These are phyloP conservation scores for Recurvirostra avosetta DNA, from an alignment of 2,113 vertebrate species.

Conservation along the genomic window DNA sequence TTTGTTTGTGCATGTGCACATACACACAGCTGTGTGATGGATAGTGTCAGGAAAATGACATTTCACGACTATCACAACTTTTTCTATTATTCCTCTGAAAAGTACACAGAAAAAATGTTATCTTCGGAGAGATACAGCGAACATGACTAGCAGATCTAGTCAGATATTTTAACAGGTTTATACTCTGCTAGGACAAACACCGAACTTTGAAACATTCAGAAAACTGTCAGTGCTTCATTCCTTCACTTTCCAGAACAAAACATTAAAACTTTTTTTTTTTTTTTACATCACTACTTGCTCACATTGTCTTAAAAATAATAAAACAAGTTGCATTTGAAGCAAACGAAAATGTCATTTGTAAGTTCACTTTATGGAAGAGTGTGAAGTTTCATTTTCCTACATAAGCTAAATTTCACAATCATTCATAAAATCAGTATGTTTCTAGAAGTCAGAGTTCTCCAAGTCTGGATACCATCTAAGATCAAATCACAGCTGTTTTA, in stretches of 20 bases:
- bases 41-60: neutral
- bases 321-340: neutral
- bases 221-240: neutral
- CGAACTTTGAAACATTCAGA: neutral
- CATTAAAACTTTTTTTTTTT: neutral
- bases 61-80: neutral
- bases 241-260: neutral
- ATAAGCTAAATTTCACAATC: neutral
- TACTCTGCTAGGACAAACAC: neutral
- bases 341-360: neutral
- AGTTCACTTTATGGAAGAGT: neutral
- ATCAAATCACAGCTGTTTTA: neutral
- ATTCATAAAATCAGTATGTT: neutral
- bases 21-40: neutral
- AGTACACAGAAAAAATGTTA: neutral
- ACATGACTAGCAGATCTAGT: neutral
- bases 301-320: neutral
- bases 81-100: neutral
- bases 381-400: neutral
- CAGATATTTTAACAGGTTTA: neutral
- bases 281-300: neutral
- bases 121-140: neutral
- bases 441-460: neutral
- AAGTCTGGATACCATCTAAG: neutral
- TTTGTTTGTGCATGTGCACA: accelerated